Evolutionary conservation across 2,797 vertebrate species (phyloP).

Genomic region (Spea hammondii): DNA sequence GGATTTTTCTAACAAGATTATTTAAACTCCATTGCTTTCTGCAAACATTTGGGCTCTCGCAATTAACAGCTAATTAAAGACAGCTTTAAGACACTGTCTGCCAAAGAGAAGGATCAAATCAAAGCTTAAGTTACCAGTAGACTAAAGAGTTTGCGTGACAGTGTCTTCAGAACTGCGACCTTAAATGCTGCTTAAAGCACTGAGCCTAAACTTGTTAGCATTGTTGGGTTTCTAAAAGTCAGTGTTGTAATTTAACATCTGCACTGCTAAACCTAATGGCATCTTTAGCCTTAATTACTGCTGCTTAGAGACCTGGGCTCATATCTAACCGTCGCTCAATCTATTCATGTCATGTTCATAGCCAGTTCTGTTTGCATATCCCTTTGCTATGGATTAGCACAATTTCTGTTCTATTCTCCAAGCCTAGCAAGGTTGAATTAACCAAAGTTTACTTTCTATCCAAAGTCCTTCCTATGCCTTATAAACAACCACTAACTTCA

Average conservation of each 20-base stretch:
- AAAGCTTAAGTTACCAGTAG: not conserved
- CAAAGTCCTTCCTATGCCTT: no score
- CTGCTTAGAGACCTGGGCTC: not conserved
- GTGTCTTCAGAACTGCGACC: slow-evolving; percentile 9
- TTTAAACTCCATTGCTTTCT: not conserved
- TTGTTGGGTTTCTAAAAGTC: not conserved
- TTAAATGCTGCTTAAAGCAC: slow-evolving; percentile 7
- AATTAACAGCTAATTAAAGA: not conserved
- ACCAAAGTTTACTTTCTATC: no score
- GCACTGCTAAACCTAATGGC: not conserved
- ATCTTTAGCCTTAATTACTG: slow-evolving; percentile 1
- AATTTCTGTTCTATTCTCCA: no score
- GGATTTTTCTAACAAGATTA: not conserved
- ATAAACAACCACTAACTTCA: no score
- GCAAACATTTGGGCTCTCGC: not conserved
- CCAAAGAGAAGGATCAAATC: not conserved
- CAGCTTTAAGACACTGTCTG: not conserved
- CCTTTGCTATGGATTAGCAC: not conserved
- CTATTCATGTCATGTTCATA: not conserved
- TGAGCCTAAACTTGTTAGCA: not conserved
- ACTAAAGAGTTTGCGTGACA: not conserved
- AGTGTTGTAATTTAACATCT: slow-evolving; percentile 4
- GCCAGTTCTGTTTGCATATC: not conserved
- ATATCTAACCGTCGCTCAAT: not conserved
- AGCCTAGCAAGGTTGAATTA: no score